Evolutionary conservation across 1,140 invertebrate genomes (phyloP), one percentile per base, ranked within the genome.

Genomic region (Mylabris phalerata): DNA sequence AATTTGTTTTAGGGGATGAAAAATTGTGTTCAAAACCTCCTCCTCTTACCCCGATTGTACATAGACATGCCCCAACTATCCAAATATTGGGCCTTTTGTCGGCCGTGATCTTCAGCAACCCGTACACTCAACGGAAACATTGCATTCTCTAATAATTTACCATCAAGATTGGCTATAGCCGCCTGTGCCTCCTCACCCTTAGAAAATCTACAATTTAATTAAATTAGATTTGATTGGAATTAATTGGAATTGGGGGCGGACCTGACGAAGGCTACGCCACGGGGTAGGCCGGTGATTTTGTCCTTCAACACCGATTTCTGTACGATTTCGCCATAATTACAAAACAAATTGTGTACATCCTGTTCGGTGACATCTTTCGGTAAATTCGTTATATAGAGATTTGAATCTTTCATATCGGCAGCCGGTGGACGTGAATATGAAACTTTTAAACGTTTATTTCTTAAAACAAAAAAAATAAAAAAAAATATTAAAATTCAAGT

Each of bases 391-490:
- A 98, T 86, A 77, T 96, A 98, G 39, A 97, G 78, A 78, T 98
- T 98, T 9, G 93, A 94, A 73, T 94, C 92, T 75, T 96, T 97
- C 61, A 94, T 93, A 55, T 92, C 88, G 60, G 96, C 92, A 11
- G 91, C 89, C 43, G 90, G 89, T 3, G 92, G 93, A 63, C 93
- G 78, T 11, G 93, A 92, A 76, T 90, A 94, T 19, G 93, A 95
- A 26, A 96, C 93, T 79, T 89, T 78, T 50, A 82, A 76, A 55
- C 76, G 72, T 65, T 81, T 81, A 59, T 73, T 73, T 41, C 71
- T 73, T 55, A 26, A 64, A 66, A 42, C 43, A 9, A 50, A 4
- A 32, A 32, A 32, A 5, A 1, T 1, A 32, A 32, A 32, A 32
- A 25, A 54, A 25, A 44, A n/a, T 27, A 1, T 1, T 51, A 40